phyloP scores from a whole-genome alignment of 2,888 invertebrate species.

The Lumbricus terrestris region DNA sequence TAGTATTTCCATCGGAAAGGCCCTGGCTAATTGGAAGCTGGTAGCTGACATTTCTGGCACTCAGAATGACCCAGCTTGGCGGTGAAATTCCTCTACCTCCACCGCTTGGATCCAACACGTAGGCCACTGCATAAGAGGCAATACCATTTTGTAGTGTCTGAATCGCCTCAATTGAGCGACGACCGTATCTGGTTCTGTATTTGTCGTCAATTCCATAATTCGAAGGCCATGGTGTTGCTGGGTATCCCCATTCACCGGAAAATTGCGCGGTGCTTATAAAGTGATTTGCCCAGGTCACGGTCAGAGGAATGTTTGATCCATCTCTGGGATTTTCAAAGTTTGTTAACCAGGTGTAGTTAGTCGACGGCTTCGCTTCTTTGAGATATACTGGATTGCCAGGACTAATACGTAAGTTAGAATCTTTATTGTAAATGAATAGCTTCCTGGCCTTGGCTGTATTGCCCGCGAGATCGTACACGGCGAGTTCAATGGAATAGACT shows the following conservation, averaged over 20 bases:
- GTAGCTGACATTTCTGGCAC: neutral
- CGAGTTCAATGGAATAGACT: conserved; percentile 24
- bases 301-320: conserved; percentile 4
- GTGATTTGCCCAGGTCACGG: conserved; percentile 22
- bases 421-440: conserved; percentile 23
- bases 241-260: conserved; percentile 5
- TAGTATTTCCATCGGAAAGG: conserved; percentile 17
- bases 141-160: neutral
- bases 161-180: conserved; percentile 15
- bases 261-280: conserved; percentile 15
- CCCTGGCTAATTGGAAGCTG: neutral
- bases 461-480: conserved; percentile 25
- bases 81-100: conserved; percentile 13
- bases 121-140: neutral
- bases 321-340: neutral
- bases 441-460: conserved; percentile 26
- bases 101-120: neutral
- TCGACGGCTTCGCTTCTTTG: neutral
- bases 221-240: conserved; percentile 15
- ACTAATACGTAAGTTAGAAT: neutral
- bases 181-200: neutral
- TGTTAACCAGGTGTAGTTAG: conserved; percentile 14
- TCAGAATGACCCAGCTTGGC: neutral
- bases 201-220: conserved; percentile 25
- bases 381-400: neutral